Percentiles rank a stretch among this genome's conserved stretches.
phyloP scores from a whole-genome alignment of 2,888 invertebrate species.

The Philaethria dido region DNA sequence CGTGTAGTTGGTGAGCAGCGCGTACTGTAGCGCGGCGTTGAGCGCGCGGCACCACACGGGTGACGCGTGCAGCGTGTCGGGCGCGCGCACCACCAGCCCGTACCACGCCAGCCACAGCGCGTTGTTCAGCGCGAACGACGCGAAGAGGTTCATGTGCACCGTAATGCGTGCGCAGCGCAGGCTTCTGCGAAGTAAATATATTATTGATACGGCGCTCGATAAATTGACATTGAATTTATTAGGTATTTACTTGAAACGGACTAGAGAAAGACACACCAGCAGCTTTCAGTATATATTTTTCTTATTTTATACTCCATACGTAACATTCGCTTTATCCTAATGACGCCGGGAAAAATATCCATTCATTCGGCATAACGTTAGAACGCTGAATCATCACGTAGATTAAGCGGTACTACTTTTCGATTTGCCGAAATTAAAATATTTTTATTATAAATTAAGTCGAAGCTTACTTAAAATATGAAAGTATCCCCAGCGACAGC shows the following conservation, averaged over 20 bases:
- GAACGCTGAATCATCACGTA: too few species aligned
- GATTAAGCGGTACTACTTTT: too few species aligned
- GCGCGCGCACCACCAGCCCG: slow-evolving; percentile 87
- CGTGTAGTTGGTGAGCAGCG: slow-evolving; percentile 95
- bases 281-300: too few species aligned
- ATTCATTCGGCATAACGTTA: too few species aligned
- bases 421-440: too few species aligned
- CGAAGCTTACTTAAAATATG: slow-evolving; percentile 96
- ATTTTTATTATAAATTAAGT: too few species aligned
- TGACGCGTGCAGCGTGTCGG: slow-evolving; percentile 70
- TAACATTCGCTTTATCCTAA: not conserved
- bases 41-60: slow-evolving; percentile 92
- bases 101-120: slow-evolving; percentile 95
- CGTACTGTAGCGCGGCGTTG: slow-evolving; percentile 93
- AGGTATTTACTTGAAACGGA: too few species aligned
- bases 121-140: slow-evolving; percentile 95
- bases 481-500: slow-evolving; percentile 91
- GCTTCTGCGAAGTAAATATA: slow-evolving; percentile 81
- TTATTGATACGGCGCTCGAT: not conserved
- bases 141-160: slow-evolving; percentile 96
- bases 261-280: too few species aligned
- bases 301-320: too few species aligned
- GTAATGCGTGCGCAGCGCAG: slow-evolving; percentile 95
- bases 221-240: too few species aligned
- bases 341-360: too few species aligned